phyloP scores from a whole-genome alignment of 2,888 invertebrate species.

The Nyleta sp. region DNA sequence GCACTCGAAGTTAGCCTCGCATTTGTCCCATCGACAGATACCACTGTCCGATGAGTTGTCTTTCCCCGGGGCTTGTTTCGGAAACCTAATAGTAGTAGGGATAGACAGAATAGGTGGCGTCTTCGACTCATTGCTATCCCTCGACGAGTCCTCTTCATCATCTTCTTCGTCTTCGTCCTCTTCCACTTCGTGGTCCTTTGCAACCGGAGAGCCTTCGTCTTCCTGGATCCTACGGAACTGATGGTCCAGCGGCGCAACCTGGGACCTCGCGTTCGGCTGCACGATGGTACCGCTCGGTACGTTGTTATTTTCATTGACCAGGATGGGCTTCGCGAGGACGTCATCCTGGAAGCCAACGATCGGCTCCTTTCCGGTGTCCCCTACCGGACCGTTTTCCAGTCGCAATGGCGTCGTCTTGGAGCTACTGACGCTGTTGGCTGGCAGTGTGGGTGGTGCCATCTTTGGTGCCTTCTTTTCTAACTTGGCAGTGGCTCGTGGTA shows the following conservation, averaged over 20 bases:
- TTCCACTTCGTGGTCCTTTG: conserved; percentile 58
- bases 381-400: conserved; percentile 75
- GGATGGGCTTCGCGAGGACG: conserved; percentile 49
- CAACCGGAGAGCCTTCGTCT: conserved; percentile 26
- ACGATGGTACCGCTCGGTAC: conserved; percentile 68
- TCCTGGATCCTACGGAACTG: conserved; percentile 65
- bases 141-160: conserved; percentile 78
- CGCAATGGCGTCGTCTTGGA: conserved; percentile 75
- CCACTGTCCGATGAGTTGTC: conserved; percentile 82
- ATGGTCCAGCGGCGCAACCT: conserved; percentile 58
- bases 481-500: conserved; percentile 84
- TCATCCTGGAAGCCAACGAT: conserved; percentile 41
- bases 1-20: conserved; percentile 90
- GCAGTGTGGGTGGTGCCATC: conserved; percentile 81
- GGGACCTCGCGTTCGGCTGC: conserved; percentile 74
- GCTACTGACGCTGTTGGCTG: conserved; percentile 73
- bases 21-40: conserved; percentile 92
- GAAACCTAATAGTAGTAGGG: conserved; percentile 92
- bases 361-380: conserved; percentile 40
- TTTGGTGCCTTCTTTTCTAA: conserved; percentile 84
- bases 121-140: conserved; percentile 75
- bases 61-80: conserved; percentile 83
- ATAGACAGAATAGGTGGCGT: conserved; percentile 88
- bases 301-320: conserved; percentile 79
- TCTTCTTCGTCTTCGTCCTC: conserved; percentile 78